Conservation (phyloP, 2,797 vertebrate genomes). For the Emys orbicularis region DNA sequence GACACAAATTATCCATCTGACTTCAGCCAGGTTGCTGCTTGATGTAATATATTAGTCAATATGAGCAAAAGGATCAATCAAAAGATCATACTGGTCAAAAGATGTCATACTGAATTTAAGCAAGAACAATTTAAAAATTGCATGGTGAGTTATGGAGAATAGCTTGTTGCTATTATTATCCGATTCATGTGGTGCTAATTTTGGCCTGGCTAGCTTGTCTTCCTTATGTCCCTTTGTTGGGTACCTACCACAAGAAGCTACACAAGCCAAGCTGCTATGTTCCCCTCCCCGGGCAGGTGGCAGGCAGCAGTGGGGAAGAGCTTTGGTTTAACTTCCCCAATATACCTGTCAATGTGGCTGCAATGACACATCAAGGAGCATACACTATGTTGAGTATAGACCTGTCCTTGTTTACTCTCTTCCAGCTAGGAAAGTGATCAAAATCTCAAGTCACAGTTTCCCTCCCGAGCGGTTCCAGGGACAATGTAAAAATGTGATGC, state of each 20-base stretch:
- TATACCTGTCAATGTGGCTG: background rate
- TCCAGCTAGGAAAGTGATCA: background rate
- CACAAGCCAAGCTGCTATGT: background rate
- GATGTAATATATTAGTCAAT: background rate
- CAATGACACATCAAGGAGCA: background rate
- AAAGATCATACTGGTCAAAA: slow-evolving; percentile 32
- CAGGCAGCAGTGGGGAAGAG: background rate
- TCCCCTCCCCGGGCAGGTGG: background rate
- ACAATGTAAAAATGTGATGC: background rate
- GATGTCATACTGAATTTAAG: slow-evolving; percentile 13
- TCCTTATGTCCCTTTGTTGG: background rate
- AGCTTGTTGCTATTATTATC: background rate
- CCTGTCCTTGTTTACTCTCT: background rate
- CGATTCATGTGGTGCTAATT: background rate
- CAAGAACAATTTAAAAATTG: background rate
- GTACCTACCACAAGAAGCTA: background rate
- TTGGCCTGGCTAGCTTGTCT: background rate
- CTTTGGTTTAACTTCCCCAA: background rate
- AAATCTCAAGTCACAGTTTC: background rate
- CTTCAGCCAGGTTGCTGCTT: background rate
- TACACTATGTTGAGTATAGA: background rate
- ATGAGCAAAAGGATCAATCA: background rate
- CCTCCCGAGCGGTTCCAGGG: background rate
- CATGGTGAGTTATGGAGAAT: background rate
- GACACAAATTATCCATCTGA: slow-evolving; percentile 18